Evolutionary conservation across 2,888 invertebrate species (phyloP).

Genomic region (Sphecodes monilicornis): DNA sequence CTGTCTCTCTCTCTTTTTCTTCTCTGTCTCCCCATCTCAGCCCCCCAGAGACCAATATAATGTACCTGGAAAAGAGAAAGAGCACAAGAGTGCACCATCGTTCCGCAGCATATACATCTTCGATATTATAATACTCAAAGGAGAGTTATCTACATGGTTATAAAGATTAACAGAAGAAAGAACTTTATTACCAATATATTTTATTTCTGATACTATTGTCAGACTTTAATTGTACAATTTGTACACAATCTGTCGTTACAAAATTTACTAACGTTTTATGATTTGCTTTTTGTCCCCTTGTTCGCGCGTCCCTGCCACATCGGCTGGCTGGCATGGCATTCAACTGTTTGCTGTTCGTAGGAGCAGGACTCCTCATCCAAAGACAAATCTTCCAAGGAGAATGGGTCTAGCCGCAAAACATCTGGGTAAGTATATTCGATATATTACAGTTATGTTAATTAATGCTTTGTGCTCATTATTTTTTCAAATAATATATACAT

Average conservation of each 20-base stretch:
- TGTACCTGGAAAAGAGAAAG: constrained; percentile 71
- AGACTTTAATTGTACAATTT: constrained; percentile 63
- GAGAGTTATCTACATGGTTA: constrained; percentile 63
- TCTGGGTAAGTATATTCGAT: constrained; percentile 85
- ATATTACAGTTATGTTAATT: background rate
- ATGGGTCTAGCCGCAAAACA: constrained; percentile 86
- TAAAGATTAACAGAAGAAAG: constrained; percentile 54
- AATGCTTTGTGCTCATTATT: constrained; percentile 27
- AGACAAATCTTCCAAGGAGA: constrained; percentile 86
- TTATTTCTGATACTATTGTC: constrained; percentile 61
- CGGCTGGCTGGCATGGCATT: constrained; percentile 83
- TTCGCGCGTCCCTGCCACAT: constrained; percentile 83
- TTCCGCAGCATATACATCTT: constrained; percentile 61
- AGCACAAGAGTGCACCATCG: constrained; percentile 69
- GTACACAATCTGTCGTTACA: constrained; percentile 64
- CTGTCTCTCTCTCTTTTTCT: constrained; percentile 63
- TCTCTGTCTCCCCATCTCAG: constrained; percentile 64
- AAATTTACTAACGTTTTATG: constrained; percentile 80
- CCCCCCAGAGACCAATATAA: constrained; percentile 66
- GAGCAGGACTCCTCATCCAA: constrained; percentile 82
- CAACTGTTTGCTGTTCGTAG: constrained; percentile 84
- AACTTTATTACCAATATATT: constrained; percentile 56
- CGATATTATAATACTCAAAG: constrained; percentile 58
- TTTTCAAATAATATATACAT: background rate
- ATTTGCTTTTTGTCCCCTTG: constrained; percentile 84